Percentiles rank a stretch among this genome's conserved stretches.
phyloP scores from a whole-genome alignment of 2,797 vertebrate genomes.

The Orientallactaga sibirica region DNA sequence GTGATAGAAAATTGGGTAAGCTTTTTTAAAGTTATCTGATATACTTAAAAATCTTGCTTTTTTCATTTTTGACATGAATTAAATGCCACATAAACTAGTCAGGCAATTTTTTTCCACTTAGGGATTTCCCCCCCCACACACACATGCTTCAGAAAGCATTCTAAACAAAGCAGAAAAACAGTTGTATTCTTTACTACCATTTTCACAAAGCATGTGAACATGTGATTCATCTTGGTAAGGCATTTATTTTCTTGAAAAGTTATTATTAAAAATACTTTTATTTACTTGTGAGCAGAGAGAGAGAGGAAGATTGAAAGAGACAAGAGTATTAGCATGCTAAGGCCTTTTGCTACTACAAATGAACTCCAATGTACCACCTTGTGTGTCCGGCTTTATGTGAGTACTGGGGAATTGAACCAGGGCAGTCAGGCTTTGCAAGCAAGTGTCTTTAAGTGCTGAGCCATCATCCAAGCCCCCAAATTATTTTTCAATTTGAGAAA shows the following conservation, averaged over 20 bases:
- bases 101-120: background rate
- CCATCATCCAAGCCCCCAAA: no score
- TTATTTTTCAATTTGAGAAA: constrained; percentile 49
- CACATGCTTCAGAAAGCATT: background rate
- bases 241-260: constrained; percentile 50
- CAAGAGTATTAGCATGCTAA: no score
- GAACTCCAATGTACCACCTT: no score
- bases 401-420: no score
- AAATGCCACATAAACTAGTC: background rate
- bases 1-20: constrained; percentile 45
- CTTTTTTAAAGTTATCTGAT: constrained; percentile 64
- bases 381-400: no score
- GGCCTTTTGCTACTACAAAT: no score
- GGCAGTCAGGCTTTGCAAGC: no score
- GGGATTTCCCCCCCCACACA: no score
- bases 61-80: constrained; percentile 1
- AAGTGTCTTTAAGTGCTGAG: no score
- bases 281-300: no score
- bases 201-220: constrained; percentile 38
- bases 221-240: constrained; percentile 2
- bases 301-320: no score
- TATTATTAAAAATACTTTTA: no score
- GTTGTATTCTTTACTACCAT: background rate
- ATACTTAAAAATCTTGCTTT: constrained; percentile 59
- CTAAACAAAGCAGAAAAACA: constrained; percentile 38